phyloP scores from a whole-genome alignment of 2,113 vertebrate genomes.

The western clawed frog (Xenopus tropicalis) region UCB_Xtro_10.0 CM004446.2:111838501-111839000 shows the following conservation, averaged over 20 bases:
- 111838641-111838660: slow-evolving; percentile 52
- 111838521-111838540: slow-evolving; percentile 45
- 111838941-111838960: too few relatives aligned
- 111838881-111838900: too few relatives aligned
- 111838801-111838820: slow-evolving; percentile 60
- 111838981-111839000: too few relatives aligned
- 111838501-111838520: too few relatives aligned
- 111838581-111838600: slow-evolving; percentile 61
- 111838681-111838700: slow-evolving; percentile 52
- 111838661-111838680: slow-evolving; percentile 56
- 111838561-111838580: slow-evolving; percentile 77
- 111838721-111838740: slow-evolving; percentile 75
- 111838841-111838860: neutral
- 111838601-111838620: slow-evolving; percentile 76
- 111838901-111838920: too few relatives aligned
- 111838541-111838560: slow-evolving; percentile 71
- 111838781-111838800: slow-evolving; percentile 94
- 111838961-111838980: too few relatives aligned
- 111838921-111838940: too few relatives aligned
- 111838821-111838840: neutral
- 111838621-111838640: slow-evolving; percentile 56
- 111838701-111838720: slow-evolving; percentile 65
- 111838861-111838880: too few relatives aligned
- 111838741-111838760: slow-evolving; percentile 75
- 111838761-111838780: slow-evolving; percentile 88